Conservation (phyloP, 1,140 invertebrate species). For the Eubasilissa regina region DNA sequence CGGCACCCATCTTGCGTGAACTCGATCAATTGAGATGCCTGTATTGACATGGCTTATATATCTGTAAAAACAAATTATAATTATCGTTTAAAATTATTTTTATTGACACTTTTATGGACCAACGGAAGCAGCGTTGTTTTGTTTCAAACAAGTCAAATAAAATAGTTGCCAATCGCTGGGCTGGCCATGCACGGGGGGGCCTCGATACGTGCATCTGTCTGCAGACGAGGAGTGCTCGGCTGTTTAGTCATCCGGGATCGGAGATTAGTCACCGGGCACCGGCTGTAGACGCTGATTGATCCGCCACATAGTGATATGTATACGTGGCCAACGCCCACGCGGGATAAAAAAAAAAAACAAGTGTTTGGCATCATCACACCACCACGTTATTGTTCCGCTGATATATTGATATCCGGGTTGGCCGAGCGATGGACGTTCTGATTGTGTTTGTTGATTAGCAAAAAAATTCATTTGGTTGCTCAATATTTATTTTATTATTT, state of each 20-base stretch:
- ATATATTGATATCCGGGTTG: conserved; percentile 6
- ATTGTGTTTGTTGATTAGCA: neutral
- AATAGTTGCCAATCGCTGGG: too few relatives aligned
- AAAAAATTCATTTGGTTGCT: too few relatives aligned
- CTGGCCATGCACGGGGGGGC: neutral
- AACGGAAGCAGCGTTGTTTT: too few relatives aligned
- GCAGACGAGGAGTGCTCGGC: neutral
- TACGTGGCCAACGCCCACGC: conserved; percentile 1
- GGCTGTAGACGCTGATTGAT: neutral
- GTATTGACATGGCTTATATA: too few relatives aligned
- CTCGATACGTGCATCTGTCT: conserved; percentile 7
- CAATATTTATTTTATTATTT: too few relatives aligned
- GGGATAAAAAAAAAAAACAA: neutral
- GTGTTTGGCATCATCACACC: neutral
- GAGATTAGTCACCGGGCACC: conserved; percentile 2
- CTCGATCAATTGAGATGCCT: too few relatives aligned
- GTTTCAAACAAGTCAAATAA: too few relatives aligned
- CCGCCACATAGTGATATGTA: neutral
- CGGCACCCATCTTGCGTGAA: too few relatives aligned
- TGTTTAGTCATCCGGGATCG: conserved; percentile 6
- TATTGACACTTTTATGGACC: too few relatives aligned
- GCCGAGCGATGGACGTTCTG: neutral
- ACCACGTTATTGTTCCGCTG: conserved; percentile 1
- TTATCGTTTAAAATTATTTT: too few relatives aligned
- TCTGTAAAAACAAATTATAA: too few relatives aligned